A percentile compares a stretch with the other conserved stretches of the same genome.
Evolutionary conservation across 2,888 invertebrate genomes (phyloP).

Genomic region (Diaphora mendica): DNA sequence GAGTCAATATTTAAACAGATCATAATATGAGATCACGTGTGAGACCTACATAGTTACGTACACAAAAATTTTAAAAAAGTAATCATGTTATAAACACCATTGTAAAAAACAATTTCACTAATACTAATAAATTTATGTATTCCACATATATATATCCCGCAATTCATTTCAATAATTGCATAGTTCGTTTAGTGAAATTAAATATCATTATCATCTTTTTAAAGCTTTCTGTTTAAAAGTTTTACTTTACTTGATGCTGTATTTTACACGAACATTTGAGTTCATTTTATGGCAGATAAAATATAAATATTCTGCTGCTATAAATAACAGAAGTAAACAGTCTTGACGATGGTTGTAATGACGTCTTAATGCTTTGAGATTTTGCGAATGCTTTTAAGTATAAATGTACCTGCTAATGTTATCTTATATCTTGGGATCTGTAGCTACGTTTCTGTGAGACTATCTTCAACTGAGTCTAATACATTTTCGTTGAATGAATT

Average conservation of each 20-base stretch:
- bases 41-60: background rate
- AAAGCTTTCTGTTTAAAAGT: slow-evolving; percentile 11
- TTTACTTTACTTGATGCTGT: slow-evolving; percentile 11
- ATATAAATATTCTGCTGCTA: slow-evolving; percentile 14
- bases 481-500: background rate
- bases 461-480: background rate
- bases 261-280: slow-evolving; percentile 14
- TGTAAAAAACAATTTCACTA: background rate
- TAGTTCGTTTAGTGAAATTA: slow-evolving; percentile 4
- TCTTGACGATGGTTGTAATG: slow-evolving; percentile 12
- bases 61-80: background rate
- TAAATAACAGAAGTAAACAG: slow-evolving; percentile 14
- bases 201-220: slow-evolving; percentile 17
- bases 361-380: slow-evolving; percentile 10
- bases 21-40: background rate
- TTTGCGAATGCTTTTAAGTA: slow-evolving; percentile 15
- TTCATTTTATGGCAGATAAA: slow-evolving; percentile 18
- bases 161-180: background rate
- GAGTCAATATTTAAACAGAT: background rate
- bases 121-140: background rate
- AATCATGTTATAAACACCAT: background rate
- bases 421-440: background rate
- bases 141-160: background rate
- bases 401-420: slow-evolving; percentile 15
- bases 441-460: background rate